Evolutionary conservation across 2,888 invertebrate genomes (phyloP).

Genomic region (Caradrina clavipalpis): DNA sequence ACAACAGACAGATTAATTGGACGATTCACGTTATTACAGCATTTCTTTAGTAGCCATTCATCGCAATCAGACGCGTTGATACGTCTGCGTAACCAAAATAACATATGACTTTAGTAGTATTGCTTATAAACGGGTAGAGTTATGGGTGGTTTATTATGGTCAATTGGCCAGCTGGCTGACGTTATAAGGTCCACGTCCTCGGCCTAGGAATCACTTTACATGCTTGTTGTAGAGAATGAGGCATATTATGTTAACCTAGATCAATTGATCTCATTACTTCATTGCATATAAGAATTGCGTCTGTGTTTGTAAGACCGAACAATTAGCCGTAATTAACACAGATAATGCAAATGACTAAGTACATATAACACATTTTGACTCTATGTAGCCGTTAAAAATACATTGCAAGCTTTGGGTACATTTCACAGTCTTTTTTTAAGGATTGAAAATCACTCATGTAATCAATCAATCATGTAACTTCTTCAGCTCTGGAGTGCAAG

Average conservation of each 20-base stretch:
- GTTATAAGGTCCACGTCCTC: conserved; percentile 56
- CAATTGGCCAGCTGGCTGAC: conserved; percentile 51
- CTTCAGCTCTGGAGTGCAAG: too few species aligned
- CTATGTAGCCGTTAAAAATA: neutral
- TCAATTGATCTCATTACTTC: conserved; percentile 48
- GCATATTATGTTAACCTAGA: conserved; percentile 41
- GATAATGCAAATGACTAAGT: neutral
- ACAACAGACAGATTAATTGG: conserved; percentile 42
- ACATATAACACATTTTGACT: neutral
- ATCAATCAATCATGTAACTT: too few species aligned
- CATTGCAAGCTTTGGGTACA: neutral
- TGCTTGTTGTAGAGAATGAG: conserved; percentile 24
- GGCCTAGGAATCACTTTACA: conserved; percentile 52
- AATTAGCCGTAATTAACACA: neutral
- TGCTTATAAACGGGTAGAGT: conserved; percentile 12
- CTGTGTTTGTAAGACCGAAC: conserved; percentile 6
- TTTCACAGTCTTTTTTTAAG: neutral
- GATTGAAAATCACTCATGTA: too few species aligned
- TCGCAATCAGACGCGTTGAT: conserved; percentile 20
- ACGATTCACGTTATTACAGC: conserved; percentile 19
- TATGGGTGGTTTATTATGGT: conserved; percentile 22
- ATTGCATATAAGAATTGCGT: conserved; percentile 18
- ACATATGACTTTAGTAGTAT: conserved; percentile 19
- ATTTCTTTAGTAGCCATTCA: conserved; percentile 38
- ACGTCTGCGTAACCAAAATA: conserved; percentile 6